Conservation (phyloP, 2,797 vertebrate genomes). For the Labeo calbasu region DNA sequence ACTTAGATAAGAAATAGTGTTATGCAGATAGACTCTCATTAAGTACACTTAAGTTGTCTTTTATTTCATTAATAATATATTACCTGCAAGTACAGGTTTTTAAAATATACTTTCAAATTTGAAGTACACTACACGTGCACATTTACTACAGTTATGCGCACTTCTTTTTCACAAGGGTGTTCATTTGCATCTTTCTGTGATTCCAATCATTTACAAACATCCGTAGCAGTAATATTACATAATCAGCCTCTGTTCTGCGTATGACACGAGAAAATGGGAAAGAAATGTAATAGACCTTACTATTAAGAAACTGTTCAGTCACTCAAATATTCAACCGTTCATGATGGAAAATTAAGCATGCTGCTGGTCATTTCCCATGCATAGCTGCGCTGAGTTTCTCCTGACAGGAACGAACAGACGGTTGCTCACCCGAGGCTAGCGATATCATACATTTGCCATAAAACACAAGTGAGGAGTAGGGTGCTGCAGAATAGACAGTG, state of each 20-base stretch:
- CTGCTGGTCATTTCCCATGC: slow-evolving; percentile 1
- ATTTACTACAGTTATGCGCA: background rate
- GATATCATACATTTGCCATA: slow-evolving; percentile 7
- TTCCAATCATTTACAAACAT: background rate
- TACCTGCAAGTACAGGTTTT: no score
- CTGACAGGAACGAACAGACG: background rate
- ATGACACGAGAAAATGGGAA: background rate
- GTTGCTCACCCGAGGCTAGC: slow-evolving; percentile 8
- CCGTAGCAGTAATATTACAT: background rate
- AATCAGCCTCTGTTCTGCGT: background rate
- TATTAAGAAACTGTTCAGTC: slow-evolving; percentile 5
- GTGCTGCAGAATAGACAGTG: background rate
- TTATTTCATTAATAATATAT: background rate
- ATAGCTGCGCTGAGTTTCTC: background rate
- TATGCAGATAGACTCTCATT: background rate
- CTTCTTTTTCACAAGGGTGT: slow-evolving; percentile 12
- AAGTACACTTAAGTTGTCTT: background rate
- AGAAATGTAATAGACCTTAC: background rate
- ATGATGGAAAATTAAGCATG: background rate
- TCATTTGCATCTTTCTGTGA: background rate
- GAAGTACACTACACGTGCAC: background rate
- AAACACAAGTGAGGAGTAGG: background rate
- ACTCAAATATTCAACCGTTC: background rate
- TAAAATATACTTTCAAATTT: background rate
- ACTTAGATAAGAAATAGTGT: background rate